Conservation (phyloP, 1,140 invertebrate genomes). For the Belonocnema kinseyi region DNA sequence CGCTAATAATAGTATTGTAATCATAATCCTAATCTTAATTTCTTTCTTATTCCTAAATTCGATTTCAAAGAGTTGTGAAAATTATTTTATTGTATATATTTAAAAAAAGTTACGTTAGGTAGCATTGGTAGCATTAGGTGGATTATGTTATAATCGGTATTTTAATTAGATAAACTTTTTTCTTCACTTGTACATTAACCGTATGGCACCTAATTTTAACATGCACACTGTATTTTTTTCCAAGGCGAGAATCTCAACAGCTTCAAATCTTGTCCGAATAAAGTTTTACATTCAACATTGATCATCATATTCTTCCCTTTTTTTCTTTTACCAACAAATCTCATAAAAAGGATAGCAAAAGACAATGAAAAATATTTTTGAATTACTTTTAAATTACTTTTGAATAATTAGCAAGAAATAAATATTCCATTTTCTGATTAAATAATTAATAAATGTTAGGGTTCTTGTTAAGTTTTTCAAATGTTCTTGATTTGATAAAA, state of each 20-base stretch:
- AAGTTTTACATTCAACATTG: conserved; percentile 23
- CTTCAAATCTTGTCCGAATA: not conserved
- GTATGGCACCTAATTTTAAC: conserved; percentile 20
- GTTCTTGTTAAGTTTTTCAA: no score
- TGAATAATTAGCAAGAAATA: no score
- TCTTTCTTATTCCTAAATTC: not conserved
- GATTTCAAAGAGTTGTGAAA: conserved; percentile 6
- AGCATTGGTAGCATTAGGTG: conserved; percentile 9
- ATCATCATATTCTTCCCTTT: not conserved
- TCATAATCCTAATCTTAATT: not conserved
- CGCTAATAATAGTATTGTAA: not conserved
- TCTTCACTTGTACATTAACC: not conserved
- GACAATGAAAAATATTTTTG: no score
- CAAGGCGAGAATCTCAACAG: conserved; percentile 4
- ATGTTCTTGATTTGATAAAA: no score
- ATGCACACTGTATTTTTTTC: conserved; percentile 17
- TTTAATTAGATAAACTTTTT: conserved; percentile 4
- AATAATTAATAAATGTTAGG: no score
- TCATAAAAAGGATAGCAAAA: no score
- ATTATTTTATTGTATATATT: conserved; percentile 1
- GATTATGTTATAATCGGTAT: not conserved
- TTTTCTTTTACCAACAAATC: not conserved
- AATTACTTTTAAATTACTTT: no score
- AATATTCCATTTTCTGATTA: no score
- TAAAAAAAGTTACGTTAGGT: not conserved